phyloP scores from a whole-genome alignment of 1,140 invertebrate genomes.

The Drosophila ananassae region DNA sequence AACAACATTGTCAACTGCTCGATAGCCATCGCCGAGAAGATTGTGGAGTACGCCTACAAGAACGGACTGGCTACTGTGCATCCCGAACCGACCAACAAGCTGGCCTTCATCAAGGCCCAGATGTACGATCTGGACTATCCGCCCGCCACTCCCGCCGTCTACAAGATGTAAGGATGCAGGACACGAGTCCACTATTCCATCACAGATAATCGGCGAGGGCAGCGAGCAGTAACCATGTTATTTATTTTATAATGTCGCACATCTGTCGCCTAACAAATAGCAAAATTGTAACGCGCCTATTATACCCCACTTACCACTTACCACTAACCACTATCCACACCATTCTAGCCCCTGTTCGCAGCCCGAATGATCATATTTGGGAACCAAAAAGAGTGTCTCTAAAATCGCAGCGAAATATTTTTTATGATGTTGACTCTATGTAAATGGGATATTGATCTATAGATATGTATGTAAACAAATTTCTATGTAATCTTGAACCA shows the following conservation, averaged over 20 bases:
- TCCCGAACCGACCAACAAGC: conserved; percentile 91
- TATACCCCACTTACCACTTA: conserved; percentile 14
- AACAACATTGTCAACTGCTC: conserved; percentile 95
- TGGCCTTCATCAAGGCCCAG: conserved; percentile 91
- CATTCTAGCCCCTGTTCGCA: conserved; percentile 22
- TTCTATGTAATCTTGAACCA: conserved; percentile 66
- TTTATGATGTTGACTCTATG: conserved; percentile 57
- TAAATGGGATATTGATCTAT: conserved; percentile 77
- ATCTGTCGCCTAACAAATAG: conserved; percentile 47
- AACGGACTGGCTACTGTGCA: conserved; percentile 91
- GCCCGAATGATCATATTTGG: conserved; percentile 2
- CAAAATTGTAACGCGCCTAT: conserved; percentile 36
- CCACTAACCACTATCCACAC: conserved; percentile 15
- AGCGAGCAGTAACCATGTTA: conserved; percentile 64
- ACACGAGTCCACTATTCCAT: conserved; percentile 11
- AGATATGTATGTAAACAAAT: conserved; percentile 67
- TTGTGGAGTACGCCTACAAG: conserved; percentile 95
- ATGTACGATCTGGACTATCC: conserved; percentile 91
- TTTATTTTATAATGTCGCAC: conserved; percentile 71
- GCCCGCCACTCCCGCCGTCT: conserved; percentile 86
- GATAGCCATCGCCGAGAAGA: conserved; percentile 92
- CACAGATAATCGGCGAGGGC: conserved; percentile 29
- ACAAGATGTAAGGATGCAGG: conserved; percentile 54
- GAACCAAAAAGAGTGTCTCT: conserved; percentile 13
- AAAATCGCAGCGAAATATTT: conserved; percentile 29